These are phyloP conservation scores for Gadopsis bispinosus DNA, from an alignment of 2,797 vertebrate species.

Conservation along the genomic window DNA sequence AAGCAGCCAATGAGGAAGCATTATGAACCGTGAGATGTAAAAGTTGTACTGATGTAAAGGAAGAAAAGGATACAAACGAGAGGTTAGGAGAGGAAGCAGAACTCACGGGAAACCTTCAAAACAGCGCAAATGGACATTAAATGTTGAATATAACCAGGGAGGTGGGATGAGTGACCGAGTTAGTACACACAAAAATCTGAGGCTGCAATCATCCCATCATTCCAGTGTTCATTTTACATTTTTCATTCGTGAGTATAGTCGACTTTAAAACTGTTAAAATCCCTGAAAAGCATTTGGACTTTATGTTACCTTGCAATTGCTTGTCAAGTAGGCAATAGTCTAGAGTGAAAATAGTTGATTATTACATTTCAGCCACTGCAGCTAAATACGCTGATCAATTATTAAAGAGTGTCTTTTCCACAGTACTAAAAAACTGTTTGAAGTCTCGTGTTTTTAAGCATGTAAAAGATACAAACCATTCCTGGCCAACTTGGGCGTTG, in stretches of 20 bases:
- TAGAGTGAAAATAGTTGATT: slow-evolving; percentile 78
- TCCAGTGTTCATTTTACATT: slow-evolving; percentile 21
- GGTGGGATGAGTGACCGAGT: slow-evolving; percentile 25
- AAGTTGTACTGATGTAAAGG: slow-evolving; percentile 1
- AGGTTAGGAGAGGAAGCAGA: slow-evolving; percentile 62
- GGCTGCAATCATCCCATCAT: slow-evolving; percentile 49
- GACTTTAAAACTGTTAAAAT: slow-evolving; percentile 53
- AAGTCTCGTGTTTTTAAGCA: background rate
- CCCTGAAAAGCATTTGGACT: slow-evolving; percentile 56
- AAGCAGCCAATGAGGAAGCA: slow-evolving; percentile 38
- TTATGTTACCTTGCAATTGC: slow-evolving; percentile 84
- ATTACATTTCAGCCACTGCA: slow-evolving; percentile 68
- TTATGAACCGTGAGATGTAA: slow-evolving; percentile 35
- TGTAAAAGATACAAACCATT: slow-evolving; percentile 85
- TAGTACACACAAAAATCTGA: slow-evolving; percentile 51
- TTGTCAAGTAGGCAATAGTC: slow-evolving; percentile 84
- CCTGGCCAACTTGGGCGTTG: slow-evolving; percentile 90
- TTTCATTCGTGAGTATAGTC: slow-evolving; percentile 21
- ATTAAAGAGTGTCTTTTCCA: background rate
- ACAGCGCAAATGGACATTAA: slow-evolving; percentile 6
- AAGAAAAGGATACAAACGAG: slow-evolving; percentile 41
- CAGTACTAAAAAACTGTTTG: slow-evolving; percentile 3
- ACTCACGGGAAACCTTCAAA: slow-evolving; percentile 35
- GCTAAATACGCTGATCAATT: slow-evolving; percentile 35
- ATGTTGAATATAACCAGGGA: slow-evolving; percentile 27